A percentile compares a stretch with the other conserved stretches of the same genome.
phyloP scores from a whole-genome alignment of 2,797 vertebrate genomes.

The Acrocephalus scirpaceus region DNA sequence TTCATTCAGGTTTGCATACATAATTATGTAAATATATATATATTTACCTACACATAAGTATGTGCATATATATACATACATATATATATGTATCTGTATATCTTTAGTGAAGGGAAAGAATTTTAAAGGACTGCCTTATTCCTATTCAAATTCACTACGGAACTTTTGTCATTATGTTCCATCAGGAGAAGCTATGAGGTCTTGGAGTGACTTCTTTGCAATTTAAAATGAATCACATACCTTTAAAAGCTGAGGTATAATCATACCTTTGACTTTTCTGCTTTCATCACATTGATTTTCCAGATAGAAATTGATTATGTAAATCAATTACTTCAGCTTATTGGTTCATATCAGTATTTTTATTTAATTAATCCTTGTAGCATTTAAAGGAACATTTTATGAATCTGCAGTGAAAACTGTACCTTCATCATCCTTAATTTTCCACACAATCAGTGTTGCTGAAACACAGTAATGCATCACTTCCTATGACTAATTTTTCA shows the following conservation, averaged over 20 bases:
- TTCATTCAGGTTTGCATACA: neutral
- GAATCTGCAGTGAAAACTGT: neutral
- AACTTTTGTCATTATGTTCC: neutral
- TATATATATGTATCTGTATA: neutral
- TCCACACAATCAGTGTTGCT: neutral
- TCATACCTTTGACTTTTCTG: neutral
- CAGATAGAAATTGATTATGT: conserved; percentile 47
- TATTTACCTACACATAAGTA: neutral
- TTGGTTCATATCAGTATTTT: conserved; percentile 36
- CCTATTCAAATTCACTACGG: neutral
- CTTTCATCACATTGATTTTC: conserved; percentile 31
- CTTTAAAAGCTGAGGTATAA: neutral
- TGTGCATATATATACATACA: too few species aligned
- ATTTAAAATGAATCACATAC: neutral
- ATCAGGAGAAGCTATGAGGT: neutral
- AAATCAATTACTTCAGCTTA: conserved; percentile 34
- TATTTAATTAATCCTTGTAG: neutral
- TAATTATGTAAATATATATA: neutral
- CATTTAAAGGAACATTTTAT: conserved; percentile 1
- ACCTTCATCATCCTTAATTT: conserved; percentile 34
- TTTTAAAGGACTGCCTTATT: neutral
- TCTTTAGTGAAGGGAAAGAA: neutral
- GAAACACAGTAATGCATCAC: neutral
- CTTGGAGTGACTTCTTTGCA: neutral
- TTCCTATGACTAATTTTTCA: conserved; percentile 27